A percentile compares a stretch with the other conserved stretches of the same genome.
Evolutionary conservation across 2,888 invertebrate genomes (phyloP).

Genomic region (Parasteatoda lunata): DNA sequence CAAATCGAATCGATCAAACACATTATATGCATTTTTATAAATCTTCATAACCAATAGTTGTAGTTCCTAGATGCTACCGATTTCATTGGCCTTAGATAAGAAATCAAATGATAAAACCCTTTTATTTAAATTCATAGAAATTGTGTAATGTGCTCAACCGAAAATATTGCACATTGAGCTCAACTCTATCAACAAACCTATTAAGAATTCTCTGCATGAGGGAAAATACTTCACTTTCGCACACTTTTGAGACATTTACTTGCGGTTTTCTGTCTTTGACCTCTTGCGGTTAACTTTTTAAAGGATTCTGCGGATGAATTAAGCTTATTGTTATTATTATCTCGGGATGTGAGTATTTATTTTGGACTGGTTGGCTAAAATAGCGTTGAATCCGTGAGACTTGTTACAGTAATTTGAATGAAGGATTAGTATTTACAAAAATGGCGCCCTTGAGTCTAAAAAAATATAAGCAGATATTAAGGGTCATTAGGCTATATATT

Average conservation of each 20-base stretch:
- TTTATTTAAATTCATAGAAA: too few relatives aligned
- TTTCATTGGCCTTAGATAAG: too few relatives aligned
- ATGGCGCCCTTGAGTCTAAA: not conserved
- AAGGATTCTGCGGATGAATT: not conserved
- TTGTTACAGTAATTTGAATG: not conserved
- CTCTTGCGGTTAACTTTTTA: slow-evolving; percentile 50
- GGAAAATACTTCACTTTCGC: not conserved
- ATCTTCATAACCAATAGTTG: too few relatives aligned
- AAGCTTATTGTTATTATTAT: not conserved
- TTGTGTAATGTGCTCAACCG: too few relatives aligned
- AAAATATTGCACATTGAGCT: too few relatives aligned
- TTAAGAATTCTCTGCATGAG: not conserved
- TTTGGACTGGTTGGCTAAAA: not conserved
- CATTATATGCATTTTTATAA: too few relatives aligned
- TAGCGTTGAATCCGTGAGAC: not conserved
- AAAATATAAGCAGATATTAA: not conserved
- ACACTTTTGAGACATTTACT: slow-evolving; percentile 13
- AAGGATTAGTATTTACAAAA: not conserved
- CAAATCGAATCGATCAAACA: too few relatives aligned
- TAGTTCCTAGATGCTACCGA: too few relatives aligned
- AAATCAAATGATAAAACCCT: too few relatives aligned
- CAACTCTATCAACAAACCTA: too few relatives aligned
- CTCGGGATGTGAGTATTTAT: not conserved
- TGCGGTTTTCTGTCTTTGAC: slow-evolving; percentile 51
- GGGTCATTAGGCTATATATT: not conserved